phyloP scores from a whole-genome alignment of 2,113 vertebrate genomes.

The Bothrops jararaca region DNA sequence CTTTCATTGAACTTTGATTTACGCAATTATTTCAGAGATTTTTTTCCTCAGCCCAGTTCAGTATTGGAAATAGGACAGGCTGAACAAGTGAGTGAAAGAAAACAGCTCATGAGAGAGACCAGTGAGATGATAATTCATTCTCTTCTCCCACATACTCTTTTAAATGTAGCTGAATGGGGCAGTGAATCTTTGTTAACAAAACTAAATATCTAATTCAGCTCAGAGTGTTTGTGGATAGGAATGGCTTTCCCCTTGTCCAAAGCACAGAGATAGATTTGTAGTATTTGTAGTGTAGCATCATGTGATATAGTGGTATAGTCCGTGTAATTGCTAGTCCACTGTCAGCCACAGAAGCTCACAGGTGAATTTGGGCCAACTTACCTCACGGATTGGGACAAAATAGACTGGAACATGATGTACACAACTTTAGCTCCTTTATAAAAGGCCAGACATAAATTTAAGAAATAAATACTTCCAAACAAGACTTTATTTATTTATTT shows the following conservation, averaged over 20 bases:
- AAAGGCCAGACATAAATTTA: background rate
- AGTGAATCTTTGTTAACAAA: background rate
- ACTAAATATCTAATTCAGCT: background rate
- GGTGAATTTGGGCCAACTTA: background rate
- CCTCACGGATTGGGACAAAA: background rate
- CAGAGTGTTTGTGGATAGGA: background rate
- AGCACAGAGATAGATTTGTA: background rate
- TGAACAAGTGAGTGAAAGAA: background rate
- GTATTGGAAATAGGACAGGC: background rate
- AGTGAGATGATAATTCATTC: background rate
- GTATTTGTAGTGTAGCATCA: background rate
- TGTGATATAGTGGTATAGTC: background rate
- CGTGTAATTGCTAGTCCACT: background rate
- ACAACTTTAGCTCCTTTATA: background rate
- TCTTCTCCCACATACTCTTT: background rate
- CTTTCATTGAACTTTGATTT: background rate
- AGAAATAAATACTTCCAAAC: background rate
- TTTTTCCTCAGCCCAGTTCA: background rate
- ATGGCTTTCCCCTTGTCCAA: background rate
- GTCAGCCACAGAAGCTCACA: background rate
- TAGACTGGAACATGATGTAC: background rate
- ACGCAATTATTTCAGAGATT: background rate
- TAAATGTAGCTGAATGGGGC: background rate
- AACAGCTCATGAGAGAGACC: background rate
- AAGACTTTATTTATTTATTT: background rate